These are phyloP conservation scores for Turritopsis rubra DNA, from an alignment of 30 jellyfish, hydroid and myxozoan species.

Conservation along the genomic window DNA sequence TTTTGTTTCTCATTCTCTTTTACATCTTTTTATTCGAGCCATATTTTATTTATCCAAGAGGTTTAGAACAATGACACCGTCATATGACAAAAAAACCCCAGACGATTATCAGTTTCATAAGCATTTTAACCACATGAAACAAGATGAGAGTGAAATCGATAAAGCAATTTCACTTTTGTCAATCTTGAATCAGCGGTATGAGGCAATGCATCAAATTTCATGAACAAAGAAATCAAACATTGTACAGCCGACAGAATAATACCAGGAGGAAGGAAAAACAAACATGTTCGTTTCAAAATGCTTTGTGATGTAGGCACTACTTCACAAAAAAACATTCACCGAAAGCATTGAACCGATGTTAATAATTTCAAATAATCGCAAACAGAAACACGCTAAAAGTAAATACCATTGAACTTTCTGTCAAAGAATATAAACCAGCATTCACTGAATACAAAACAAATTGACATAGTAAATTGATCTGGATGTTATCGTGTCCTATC, in stretches of 20 bases:
- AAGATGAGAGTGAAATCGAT: too few species aligned
- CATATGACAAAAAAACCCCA: too few species aligned
- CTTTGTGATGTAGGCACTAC: not conserved
- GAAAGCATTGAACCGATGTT: not conserved
- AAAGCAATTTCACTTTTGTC: too few species aligned
- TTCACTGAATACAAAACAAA: not conserved
- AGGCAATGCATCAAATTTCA: too few species aligned
- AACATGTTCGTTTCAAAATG: not conserved
- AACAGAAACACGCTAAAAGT: not conserved
- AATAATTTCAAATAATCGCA: not conserved
- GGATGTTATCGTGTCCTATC: not conserved
- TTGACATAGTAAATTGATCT: not conserved
- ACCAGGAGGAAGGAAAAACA: too few species aligned
- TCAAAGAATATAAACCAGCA: not conserved
- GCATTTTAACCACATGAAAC: too few species aligned
- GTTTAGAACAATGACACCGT: too few species aligned
- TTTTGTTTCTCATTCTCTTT: too few species aligned
- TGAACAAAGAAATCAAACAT: not conserved
- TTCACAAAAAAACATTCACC: not conserved
- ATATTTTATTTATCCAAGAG: too few species aligned
- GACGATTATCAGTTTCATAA: too few species aligned
- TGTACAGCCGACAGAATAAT: not conserved
- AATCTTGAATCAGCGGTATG: too few species aligned
- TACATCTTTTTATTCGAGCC: too few species aligned
- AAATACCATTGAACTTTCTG: not conserved